These are phyloP conservation scores for Ostrea edulis DNA, from an alignment of 1,140 invertebrate genomes.

Conservation along the genomic window DNA sequence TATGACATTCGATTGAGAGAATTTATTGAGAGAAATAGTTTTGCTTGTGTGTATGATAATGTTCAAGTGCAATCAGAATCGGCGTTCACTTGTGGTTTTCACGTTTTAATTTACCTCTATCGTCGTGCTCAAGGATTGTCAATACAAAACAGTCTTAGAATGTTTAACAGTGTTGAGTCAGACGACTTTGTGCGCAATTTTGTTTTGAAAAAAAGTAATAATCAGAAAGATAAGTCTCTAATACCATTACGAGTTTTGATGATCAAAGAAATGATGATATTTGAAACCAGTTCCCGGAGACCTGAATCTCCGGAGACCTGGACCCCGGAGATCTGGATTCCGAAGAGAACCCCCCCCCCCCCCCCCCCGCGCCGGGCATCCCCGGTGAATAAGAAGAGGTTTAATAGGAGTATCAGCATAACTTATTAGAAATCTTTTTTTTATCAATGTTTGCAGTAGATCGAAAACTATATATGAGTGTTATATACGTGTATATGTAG, in stretches of 20 bases:
- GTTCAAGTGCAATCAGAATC: neutral
- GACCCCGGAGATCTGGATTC: neutral
- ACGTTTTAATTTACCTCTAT: constrained; percentile 25
- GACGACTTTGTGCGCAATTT: neutral
- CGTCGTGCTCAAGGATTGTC: neutral
- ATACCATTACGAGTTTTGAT: neutral
- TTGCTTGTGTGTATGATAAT: constrained; percentile 30
- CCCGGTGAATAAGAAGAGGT: too few species aligned
- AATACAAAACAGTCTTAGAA: neutral
- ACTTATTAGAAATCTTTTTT: too few species aligned
- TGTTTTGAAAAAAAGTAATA: neutral
- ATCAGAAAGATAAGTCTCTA: neutral
- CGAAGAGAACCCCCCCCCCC: neutral
- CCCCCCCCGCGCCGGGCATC: neutral
- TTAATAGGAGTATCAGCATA: too few species aligned
- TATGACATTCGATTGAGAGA: neutral
- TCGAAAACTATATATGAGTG: neutral
- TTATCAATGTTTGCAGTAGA: neutral
- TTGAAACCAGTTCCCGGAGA: neutral
- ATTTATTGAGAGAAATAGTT: constrained; percentile 1
- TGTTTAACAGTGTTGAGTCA: too few species aligned
- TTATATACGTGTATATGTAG: neutral
- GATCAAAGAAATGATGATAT: too few species aligned
- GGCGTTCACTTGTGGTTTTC: neutral
- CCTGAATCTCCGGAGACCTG: neutral